These are phyloP conservation scores for Emydoidea blandingii DNA, from an alignment of 2,797 vertebrate species.

Conservation along the genomic window DNA sequence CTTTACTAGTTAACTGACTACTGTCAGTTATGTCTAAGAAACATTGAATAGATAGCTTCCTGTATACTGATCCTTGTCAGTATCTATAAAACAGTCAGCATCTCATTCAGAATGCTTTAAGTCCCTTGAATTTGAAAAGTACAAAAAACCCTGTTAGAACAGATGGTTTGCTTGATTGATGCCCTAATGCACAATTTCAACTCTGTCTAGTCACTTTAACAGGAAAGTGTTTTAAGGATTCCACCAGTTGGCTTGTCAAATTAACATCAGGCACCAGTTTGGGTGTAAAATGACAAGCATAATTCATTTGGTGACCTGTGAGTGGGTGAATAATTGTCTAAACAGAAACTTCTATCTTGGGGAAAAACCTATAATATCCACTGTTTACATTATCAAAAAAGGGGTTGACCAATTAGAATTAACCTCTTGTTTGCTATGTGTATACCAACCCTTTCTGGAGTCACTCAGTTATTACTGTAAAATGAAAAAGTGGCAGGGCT, in stretches of 20 bases:
- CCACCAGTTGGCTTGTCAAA: slow-evolving; percentile 69
- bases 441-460: fast-evolving
- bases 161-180: slow-evolving; percentile 73
- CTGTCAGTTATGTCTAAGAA: slow-evolving; percentile 58
- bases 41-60: slow-evolving; percentile 63
- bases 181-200: slow-evolving; percentile 65
- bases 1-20: slow-evolving; percentile 65
- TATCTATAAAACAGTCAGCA: slow-evolving; percentile 62
- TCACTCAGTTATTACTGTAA: background rate
- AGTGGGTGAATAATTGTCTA: slow-evolving; percentile 12
- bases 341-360: slow-evolving; percentile 16
- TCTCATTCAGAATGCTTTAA: slow-evolving; percentile 58
- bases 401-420: background rate
- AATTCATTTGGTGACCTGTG: slow-evolving; percentile 55
- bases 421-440: background rate
- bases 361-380: background rate
- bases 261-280: slow-evolving; percentile 62
- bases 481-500: background rate
- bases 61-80: slow-evolving; percentile 67
- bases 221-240: slow-evolving; percentile 64
- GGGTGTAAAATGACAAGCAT: slow-evolving; percentile 48
- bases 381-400: background rate
- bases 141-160: slow-evolving; percentile 65
- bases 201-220: slow-evolving; percentile 70
- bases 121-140: slow-evolving; percentile 44